These are phyloP conservation scores for Agrypnia vestita DNA, from an alignment of 1,140 invertebrate genomes.

Conservation along the genomic window DNA sequence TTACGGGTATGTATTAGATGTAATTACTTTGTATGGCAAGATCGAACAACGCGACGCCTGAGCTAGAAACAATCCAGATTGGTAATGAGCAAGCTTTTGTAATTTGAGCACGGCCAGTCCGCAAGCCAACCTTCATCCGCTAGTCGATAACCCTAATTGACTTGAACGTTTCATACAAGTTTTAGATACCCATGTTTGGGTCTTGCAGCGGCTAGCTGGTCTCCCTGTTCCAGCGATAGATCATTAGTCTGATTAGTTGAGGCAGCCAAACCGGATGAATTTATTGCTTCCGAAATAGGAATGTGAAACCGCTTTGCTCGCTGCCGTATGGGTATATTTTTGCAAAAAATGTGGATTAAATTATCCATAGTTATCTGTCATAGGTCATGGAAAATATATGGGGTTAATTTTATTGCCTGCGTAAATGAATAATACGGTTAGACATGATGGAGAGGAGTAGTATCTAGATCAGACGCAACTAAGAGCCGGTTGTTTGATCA, in stretches of 20 bases:
- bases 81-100: too few species aligned
- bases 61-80: too few species aligned
- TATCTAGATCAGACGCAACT: too few species aligned
- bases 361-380: too few species aligned
- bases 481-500: too few species aligned
- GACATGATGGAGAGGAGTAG: too few species aligned
- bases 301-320: not conserved
- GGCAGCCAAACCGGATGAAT: not conserved
- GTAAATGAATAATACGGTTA: not conserved
- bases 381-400: too few species aligned
- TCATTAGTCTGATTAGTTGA: not conserved
- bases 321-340: not conserved
- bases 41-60: too few species aligned
- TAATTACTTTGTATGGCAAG: too few species aligned
- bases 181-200: constrained; percentile 5
- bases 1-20: too few species aligned
- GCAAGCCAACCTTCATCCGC: not conserved
- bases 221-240: not conserved
- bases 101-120: not conserved
- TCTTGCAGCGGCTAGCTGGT: not conserved
- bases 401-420: too few species aligned
- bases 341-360: too few species aligned
- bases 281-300: not conserved
- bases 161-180: not conserved
- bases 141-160: not conserved